Base-by-base conservation (phyloP, 2,113 vertebrate species). In the Ictidomys tridecemlineatus region DNA sequence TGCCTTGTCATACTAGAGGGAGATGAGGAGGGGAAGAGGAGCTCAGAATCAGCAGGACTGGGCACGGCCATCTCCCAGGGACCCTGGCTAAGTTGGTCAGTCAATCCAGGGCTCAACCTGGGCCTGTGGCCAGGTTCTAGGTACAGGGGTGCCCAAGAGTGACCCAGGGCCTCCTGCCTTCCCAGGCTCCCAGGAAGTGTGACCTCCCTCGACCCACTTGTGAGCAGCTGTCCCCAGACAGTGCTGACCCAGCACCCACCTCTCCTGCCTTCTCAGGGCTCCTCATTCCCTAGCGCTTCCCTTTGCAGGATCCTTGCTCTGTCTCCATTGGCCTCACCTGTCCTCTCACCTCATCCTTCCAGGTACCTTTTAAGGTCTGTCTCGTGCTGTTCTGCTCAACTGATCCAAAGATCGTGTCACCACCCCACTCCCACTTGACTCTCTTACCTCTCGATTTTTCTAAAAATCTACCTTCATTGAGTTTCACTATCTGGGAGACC, bases 1-100 rank as follows among this genome's bases (percentile, higher is more conserved):
- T 16, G 97, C 96, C 42, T 97, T 98, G 79, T 89, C 51, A 16
- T 53, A 0, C 91, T 98, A 85, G 63, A 80, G 5, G 5, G 72
- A 37, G 48, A 65, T 8, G 4, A 24, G 0, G 42, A 0, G 0
- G 3, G 3, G 53, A 65, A 84, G 58, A 78, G 26, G 13, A 78
- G 8, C 45, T 98, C 79, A 97, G 96, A 91, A 37, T 9, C 42
- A 32, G 45, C 72, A 61, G 65, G 32, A 84, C 1, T 30, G 53
- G 24, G 26, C 28, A 22, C 8, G 20, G 45, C 34, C 3, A 14
- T 2, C 4, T 26, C 37, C 8, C 37, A 32, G 10, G 7, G 58
- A 14, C 34, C 51, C 56, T 13, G n/a, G 32, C 28, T 30, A 34
- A 51, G 11, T 58, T 1, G 4, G 1, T 10, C 58, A 87, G 65